These are phyloP conservation scores for Typhlichthys subterraneus DNA, from an alignment of 2,797 vertebrate species.

Conservation along the genomic window DNA sequence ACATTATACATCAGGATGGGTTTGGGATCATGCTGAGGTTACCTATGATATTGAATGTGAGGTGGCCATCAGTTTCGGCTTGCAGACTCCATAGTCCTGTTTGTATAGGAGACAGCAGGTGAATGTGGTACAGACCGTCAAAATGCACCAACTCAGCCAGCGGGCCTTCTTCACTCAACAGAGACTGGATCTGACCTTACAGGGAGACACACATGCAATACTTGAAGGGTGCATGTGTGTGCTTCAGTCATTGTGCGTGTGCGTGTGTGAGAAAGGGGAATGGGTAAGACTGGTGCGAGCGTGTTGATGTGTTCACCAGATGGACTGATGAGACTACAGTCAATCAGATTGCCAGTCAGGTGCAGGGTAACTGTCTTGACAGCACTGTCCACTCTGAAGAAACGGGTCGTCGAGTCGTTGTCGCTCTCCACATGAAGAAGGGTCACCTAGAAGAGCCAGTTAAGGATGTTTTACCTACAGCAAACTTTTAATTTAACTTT, in stretches of 20 bases:
- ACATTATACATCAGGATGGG: not conserved
- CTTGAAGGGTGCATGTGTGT: not conserved
- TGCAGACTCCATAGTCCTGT: conserved; percentile 80
- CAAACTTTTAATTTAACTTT: no score
- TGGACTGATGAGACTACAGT: conserved; percentile 76
- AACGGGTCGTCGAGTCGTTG: conserved; percentile 43
- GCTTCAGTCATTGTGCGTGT: not conserved
- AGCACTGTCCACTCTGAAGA: conserved; percentile 81
- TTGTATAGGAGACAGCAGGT: conserved; percentile 69
- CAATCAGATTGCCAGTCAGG: conserved; percentile 71
- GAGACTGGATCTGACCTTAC: conserved; percentile 67
- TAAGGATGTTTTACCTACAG: not conserved
- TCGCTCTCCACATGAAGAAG: conserved; percentile 77
- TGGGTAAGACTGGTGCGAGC: not conserved
- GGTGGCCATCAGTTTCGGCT: conserved; percentile 61
- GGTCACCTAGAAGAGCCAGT: conserved; percentile 75
- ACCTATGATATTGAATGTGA: conserved; percentile 83
- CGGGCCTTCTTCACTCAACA: conserved; percentile 53
- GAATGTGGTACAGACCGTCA: conserved; percentile 78
- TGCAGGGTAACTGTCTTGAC: conserved; percentile 76
- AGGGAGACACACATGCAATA: conserved; percentile 5
- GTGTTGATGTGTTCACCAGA: conserved; percentile 59
- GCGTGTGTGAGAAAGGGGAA: not conserved
- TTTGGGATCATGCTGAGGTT: conserved; percentile 18
- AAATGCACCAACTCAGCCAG: conserved; percentile 67